phyloP scores from a whole-genome alignment of 2,797 vertebrate species.

The Tapera naevia region DNA sequence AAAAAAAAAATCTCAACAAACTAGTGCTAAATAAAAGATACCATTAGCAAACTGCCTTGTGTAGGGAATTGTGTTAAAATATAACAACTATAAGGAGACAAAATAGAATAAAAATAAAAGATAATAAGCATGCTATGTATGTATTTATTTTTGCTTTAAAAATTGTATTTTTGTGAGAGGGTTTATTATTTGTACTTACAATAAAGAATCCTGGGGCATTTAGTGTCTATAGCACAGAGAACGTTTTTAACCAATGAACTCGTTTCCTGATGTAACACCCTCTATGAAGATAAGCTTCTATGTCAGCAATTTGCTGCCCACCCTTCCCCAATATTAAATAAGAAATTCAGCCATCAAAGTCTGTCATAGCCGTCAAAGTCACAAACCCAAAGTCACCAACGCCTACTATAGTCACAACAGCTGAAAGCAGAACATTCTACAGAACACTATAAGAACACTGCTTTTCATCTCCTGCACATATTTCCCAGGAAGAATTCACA shows the following conservation, averaged over 20 bases:
- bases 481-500: background rate
- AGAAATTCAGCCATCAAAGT: background rate
- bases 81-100: background rate
- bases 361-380: background rate
- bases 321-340: background rate
- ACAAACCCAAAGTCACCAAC: background rate
- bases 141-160: slow-evolving; percentile 28
- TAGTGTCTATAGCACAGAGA: background rate
- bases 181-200: background rate
- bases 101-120: background rate
- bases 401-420: background rate
- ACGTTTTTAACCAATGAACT: background rate
- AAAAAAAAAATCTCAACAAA: background rate
- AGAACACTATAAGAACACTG: background rate
- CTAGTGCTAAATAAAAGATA: background rate
- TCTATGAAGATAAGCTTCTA: background rate
- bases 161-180: background rate
- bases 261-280: background rate
- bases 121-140: background rate
- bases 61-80: background rate
- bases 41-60: background rate
- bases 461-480: background rate
- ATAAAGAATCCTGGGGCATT: background rate
- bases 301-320: background rate
- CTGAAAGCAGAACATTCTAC: background rate